Base-by-base conservation (phyloP, 2,888 invertebrate species). In the Melanargia galathea region DNA sequence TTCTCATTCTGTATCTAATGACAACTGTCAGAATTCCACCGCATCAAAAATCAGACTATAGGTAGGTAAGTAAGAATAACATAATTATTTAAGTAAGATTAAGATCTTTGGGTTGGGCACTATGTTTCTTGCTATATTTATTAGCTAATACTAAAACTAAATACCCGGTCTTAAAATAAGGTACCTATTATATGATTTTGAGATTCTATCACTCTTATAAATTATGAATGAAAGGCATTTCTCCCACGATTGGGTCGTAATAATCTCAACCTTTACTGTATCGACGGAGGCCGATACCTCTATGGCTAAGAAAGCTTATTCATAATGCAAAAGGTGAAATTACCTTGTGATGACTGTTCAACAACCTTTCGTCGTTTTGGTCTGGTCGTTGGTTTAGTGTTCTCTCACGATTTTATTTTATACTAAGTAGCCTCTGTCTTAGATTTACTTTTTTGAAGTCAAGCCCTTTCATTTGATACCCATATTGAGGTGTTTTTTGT, bases 171-270 rank as follows among this genome's bases (percentile, higher is more conserved):
- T 30, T 16, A 26, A 49, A 30, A n/a, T n/a, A 26, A 24, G 8
- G 16, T 1, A 56, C 40, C 10, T 35, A 33, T n/a, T 13, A 35
- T 40, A 40, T 26, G 40, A 24, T 40, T 24, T 40, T 16, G 40
- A 18, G 22, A 55, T 55, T 55, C 55, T 40, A 55, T 55, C 55
- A 40, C 16, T 55, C 55, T 55, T 55, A 58, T 58, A 58, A 58
- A 58, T 58, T 33, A 58, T 58, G 46, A 58, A 58, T 58, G 56
- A 56, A 56, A 56, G 57, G 46, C 46, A 48, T 30, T 51, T 38
- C 20, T 60, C 30, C 18, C 26, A 60, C 51, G 60, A 52, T 43
- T 52, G 52, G 52, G 46, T 46, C 46, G 57, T 58, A 58, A 58
- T 58, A 58, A 58, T 58, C 57, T 58, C 35, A 4, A 58, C 46